Evolutionary conservation across 2,888 invertebrate species (phyloP), one percentile per base, ranked within the genome.

Genomic region (Melieria omissa): DNA sequence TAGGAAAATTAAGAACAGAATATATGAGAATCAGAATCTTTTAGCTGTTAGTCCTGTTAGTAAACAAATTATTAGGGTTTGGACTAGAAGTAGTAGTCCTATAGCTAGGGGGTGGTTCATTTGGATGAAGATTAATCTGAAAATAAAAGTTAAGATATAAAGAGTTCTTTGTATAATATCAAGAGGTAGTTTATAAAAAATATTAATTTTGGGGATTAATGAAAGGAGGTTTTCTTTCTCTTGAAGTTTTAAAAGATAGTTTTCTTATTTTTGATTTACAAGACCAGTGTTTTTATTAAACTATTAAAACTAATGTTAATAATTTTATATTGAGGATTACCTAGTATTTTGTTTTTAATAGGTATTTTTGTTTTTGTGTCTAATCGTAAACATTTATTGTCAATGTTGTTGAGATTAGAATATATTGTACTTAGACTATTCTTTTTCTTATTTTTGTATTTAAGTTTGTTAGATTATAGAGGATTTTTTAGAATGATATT

Each of bases 131-230:
- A 83, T 77, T 46, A 87, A 83, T 74, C 88, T 79, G 80, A 86
- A 81, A 80, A 88, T 78, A 47, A 77, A 73, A 73, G 76, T 74
- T 54, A 76, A 89, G 85, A 86, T 81, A 70, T 73, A 67, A 69
- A 65, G 79, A 72, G 64, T 83, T 74, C 46, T 55, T 29, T 54
- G 42, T 52, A 68, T 52, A 45, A 68, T 75, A 87, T 78, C 89
- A 91, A 88, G 88, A 88, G 88, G 86, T 91, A 91, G 89, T 91
- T 91, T 90, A 86, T 80, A 77, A 86, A 91, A 91, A 91, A 90
- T 88, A 90, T 90, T 91, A 90, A 91, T 91, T 91, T 91, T 90
- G 90, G 89, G 88, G 90, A 91, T 91, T 90, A 89, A 83, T 89
- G 90, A 88, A 89, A 88, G 88, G 86, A 85, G 8, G 70, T 80